These are phyloP conservation scores for Onychomys torridus DNA, from an alignment of 2,797 vertebrate genomes.

Conservation along the genomic window DNA sequence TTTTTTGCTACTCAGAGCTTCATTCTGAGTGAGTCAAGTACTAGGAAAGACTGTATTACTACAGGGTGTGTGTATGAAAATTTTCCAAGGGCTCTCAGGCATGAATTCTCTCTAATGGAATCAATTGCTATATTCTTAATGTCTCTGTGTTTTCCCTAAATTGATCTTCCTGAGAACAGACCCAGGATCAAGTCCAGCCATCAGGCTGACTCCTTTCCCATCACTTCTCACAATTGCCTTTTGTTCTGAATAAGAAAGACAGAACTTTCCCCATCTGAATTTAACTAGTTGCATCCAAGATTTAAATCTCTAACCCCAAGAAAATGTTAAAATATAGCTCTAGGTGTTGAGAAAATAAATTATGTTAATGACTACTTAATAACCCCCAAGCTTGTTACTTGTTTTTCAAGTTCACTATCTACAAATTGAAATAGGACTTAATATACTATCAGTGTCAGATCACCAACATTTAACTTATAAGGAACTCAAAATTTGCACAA, in stretches of 20 bases:
- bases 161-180: background rate
- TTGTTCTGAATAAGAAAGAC: background rate
- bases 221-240: background rate
- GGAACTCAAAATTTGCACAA: background rate
- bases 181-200: background rate
- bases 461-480: background rate
- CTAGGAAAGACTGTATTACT: background rate
- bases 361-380: background rate
- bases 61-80: background rate
- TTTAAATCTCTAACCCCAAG: background rate
- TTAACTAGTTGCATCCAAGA: background rate
- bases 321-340: background rate
- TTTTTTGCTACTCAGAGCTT: background rate
- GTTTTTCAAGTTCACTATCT: background rate
- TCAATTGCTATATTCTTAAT: background rate
- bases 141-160: background rate
- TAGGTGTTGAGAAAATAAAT: background rate
- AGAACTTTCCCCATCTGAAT: background rate
- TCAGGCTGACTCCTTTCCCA: background rate
- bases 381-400: background rate
- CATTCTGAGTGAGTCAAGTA: no score
- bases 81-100: background rate
- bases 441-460: background rate
- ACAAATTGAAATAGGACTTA: background rate
- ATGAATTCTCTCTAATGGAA: background rate